Evolutionary conservation across 2,113 vertebrate genomes (phyloP).

Genomic region (Rhynchopsitta pachyrhyncha): DNA sequence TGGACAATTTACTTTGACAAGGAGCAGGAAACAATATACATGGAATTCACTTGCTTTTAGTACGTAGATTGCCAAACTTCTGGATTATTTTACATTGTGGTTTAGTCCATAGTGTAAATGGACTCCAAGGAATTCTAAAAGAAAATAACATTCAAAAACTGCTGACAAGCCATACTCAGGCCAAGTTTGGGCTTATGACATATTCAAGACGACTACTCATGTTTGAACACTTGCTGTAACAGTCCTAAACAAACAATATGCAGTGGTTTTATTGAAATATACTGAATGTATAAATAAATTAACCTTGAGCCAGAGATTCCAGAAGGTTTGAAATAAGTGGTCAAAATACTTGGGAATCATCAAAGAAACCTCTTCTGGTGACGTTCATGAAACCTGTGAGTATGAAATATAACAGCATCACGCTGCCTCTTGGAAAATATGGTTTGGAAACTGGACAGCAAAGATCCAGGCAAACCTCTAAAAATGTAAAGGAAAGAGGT

Average conservation of each 20-base stretch:
- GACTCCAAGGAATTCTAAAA: constrained; percentile 5
- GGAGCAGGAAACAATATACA: not conserved
- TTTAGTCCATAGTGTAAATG: not conserved
- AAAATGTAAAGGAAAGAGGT: not conserved
- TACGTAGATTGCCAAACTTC: not conserved
- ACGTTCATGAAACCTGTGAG: not conserved
- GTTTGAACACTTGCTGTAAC: not conserved
- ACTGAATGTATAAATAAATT: constrained; percentile 29
- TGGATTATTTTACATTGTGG: not conserved
- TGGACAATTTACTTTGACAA: not conserved
- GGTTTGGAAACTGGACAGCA: not conserved
- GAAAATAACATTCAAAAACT: not conserved
- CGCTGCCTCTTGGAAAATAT: not conserved
- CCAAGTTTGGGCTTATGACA: not conserved
- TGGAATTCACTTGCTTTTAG: not conserved
- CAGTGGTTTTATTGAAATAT: constrained; percentile 37
- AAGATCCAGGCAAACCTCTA: not conserved
- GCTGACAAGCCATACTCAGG: constrained; percentile 9
- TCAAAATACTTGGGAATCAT: not conserved
- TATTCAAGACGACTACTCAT: not conserved
- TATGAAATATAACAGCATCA: not conserved
- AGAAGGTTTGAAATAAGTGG: not conserved
- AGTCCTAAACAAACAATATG: not conserved
- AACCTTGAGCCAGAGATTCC: not conserved
- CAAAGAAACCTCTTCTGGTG: not conserved